Evolutionary conservation across 53 echinoderm and acorn worm species (phyloP).

Genomic region (Stichopus horrens): DNA sequence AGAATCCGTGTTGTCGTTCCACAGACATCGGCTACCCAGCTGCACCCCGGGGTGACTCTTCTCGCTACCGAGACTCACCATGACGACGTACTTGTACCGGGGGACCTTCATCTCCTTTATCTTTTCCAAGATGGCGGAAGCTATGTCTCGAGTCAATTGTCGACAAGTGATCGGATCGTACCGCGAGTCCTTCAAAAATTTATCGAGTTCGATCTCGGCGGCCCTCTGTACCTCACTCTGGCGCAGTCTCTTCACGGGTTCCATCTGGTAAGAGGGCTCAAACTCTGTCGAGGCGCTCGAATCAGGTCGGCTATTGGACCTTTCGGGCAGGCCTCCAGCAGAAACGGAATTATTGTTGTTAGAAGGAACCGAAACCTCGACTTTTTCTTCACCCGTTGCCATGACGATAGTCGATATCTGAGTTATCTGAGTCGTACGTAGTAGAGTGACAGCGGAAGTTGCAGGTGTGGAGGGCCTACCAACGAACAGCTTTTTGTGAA

Average conservation of each 20-base stretch:
- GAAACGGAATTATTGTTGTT: background rate
- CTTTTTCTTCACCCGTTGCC: background rate
- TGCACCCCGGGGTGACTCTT: conserved; percentile 75
- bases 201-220: conserved; percentile 55
- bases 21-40: conserved; percentile 82
- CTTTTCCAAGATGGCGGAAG: conserved; percentile 65
- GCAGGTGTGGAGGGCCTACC: no score
- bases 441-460: no score
- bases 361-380: conserved; percentile 3
- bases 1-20: conserved; percentile 80
- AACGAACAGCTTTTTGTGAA: no score
- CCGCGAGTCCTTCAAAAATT: conserved; percentile 34
- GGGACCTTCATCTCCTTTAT: conserved; percentile 63
- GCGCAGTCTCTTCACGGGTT: conserved; percentile 65
- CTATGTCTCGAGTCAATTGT: conserved; percentile 64
- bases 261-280: conserved; percentile 77
- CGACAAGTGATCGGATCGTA: conserved; percentile 77
- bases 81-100: conserved; percentile 75
- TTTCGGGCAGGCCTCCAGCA: background rate
- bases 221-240: conserved; percentile 56
- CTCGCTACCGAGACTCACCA: conserved; percentile 82
- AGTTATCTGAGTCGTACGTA: no score
- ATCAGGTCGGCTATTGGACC: conserved; percentile 15
- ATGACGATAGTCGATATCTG: background rate
- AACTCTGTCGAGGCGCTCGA: conserved; percentile 62